Conservation (phyloP, 2,888 invertebrate genomes). For the Neoaliturus tenellus region DNA sequence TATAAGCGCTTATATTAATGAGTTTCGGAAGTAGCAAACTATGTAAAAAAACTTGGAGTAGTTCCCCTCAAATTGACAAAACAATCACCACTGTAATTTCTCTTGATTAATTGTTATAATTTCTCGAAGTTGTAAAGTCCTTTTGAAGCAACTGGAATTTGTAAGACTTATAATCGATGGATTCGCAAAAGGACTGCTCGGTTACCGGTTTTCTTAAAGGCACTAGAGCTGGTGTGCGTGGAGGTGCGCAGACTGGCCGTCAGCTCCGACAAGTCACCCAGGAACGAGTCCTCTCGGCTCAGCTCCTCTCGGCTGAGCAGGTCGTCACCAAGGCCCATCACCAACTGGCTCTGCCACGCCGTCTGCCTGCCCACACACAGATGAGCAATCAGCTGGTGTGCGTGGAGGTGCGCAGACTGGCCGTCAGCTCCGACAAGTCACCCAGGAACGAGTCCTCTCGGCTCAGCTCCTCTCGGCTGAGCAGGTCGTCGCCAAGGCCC, state of each 20-base stretch:
- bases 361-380: background rate
- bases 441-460: background rate
- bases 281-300: background rate
- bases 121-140: too few relatives aligned
- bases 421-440: background rate
- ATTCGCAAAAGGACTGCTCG: too few relatives aligned
- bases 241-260: background rate
- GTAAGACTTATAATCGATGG: too few relatives aligned
- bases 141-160: too few relatives aligned
- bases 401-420: background rate
- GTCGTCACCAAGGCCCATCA: background rate
- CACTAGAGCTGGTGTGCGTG: background rate
- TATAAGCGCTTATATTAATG: too few relatives aligned
- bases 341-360: background rate
- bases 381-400: too few relatives aligned
- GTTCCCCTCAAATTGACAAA: too few relatives aligned
- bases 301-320: background rate
- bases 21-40: too few relatives aligned
- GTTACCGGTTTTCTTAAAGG: too few relatives aligned
- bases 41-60: too few relatives aligned
- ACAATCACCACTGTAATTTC: too few relatives aligned
- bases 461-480: background rate
- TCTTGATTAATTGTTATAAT: too few relatives aligned
- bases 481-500: background rate
- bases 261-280: background rate